Base-by-base conservation (phyloP, 2,113 vertebrate genomes). In the Sander vitreus region DNA sequence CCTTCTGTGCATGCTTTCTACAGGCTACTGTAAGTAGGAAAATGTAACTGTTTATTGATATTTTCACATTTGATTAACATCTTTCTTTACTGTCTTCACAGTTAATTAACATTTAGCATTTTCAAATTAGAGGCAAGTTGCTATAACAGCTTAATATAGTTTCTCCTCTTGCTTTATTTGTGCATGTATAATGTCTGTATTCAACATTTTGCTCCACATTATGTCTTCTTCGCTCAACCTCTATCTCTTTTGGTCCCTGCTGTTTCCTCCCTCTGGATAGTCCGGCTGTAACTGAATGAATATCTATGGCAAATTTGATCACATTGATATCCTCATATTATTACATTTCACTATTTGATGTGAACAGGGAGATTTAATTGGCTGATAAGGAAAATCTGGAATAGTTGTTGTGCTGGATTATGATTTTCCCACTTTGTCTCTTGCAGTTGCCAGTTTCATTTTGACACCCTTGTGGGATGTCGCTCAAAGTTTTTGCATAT, bases 291-390 rank as follows among this genome's bases (percentile, higher is more conserved):
- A 73, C 67, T 12, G 75, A 84, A 80, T 62, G 12, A 83, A 81
- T 59, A 71, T 91, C 73, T 51, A 43, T 81, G 58, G 63, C 45
- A 80, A 72, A 62, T 76, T 88, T 83, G 68, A 74, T 89, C 47
- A 48, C 76, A 71, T 83, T 78, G 81, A 75, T 76, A 80, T 30
- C 69, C 15, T 27, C 45, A 21, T 27, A 59, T 78, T 83, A 84
- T 85, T 80, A 51, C 50, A 27, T 64, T 67, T 53, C 27, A 25
- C 66, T 66, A 87, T 90, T 86, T 69, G 33, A 54, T 43, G 36
- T 51, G 59, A 79, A 72, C 39, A 60, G 67, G 45, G 30, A 55
- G 50, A 15, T 75, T 70, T 47, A 18, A 85, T 87, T 85, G 51
- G 27, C 36, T 45, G 19, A 76, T 59, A 85, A 21, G 19, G 23